These are phyloP conservation scores for Sturnira hondurensis DNA, from an alignment of 2,113 vertebrate genomes.

Conservation along the genomic window DNA sequence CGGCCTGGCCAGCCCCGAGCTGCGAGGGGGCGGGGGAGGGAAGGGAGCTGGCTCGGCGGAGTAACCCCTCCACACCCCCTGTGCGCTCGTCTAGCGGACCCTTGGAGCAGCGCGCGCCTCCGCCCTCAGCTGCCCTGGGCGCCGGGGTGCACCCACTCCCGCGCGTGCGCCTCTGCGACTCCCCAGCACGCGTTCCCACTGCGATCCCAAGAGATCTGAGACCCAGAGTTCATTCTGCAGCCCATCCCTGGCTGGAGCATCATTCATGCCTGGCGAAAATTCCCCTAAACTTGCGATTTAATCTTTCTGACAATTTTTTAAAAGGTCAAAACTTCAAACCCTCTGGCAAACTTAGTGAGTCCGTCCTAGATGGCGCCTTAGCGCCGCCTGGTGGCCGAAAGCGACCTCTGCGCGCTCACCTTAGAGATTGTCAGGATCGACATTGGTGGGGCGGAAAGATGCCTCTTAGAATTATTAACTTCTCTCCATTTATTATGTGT, in stretches of 20 bases:
- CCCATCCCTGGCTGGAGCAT: neutral
- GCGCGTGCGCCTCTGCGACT: neutral
- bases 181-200: fast-evolving
- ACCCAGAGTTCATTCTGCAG: neutral
- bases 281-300: neutral
- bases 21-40: neutral
- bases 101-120: fast-evolving
- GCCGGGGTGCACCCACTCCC: neutral
- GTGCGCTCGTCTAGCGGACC: neutral
- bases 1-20: neutral
- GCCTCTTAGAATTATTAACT: neutral
- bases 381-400: constrained; percentile 54
- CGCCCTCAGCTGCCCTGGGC: too few relatives aligned
- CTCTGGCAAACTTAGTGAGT: neutral
- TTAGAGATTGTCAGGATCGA: neutral
- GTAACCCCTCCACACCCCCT: neutral
- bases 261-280: neutral
- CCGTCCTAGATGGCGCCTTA: neutral
- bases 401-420: neutral
- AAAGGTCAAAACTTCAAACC: neutral
- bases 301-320: neutral
- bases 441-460: neutral
- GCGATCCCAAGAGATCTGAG: neutral
- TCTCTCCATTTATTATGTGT: neutral
- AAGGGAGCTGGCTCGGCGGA: neutral